Conservation (phyloP, 1,140 invertebrate genomes). For the Drosophila lini region DNA sequence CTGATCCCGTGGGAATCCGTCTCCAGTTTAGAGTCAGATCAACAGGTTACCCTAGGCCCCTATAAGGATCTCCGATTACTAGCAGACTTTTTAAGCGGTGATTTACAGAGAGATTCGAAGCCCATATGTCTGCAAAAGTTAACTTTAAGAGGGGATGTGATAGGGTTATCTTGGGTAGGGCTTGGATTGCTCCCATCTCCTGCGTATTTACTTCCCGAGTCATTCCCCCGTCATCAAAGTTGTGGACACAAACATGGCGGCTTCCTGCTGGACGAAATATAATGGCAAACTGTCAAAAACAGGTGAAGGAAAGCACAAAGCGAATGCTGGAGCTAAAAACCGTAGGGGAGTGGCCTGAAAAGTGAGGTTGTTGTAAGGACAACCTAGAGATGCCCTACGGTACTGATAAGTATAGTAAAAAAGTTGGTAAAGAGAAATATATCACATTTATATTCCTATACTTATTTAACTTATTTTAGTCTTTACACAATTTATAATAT, state of each 20-base stretch:
- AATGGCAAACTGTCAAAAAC: slow-evolving; percentile 78
- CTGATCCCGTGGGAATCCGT: slow-evolving; percentile 61
- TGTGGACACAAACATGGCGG: slow-evolving; percentile 66
- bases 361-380: not conserved
- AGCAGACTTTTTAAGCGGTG: slow-evolving; percentile 25
- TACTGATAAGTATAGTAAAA: not conserved
- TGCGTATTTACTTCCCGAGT: not conserved
- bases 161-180: not conserved
- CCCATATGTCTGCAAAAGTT: slow-evolving; percentile 43
- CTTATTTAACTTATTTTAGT: not conserved
- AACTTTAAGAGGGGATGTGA: not conserved
- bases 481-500: not conserved
- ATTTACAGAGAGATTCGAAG: not conserved
- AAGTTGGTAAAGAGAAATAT: not conserved
- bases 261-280: slow-evolving; percentile 68
- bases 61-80: slow-evolving; percentile 63
- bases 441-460: not conserved
- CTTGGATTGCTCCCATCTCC: not conserved
- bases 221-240: not conserved
- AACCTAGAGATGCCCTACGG: slow-evolving; percentile 18
- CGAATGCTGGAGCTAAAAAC: slow-evolving; percentile 1
- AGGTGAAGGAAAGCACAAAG: slow-evolving; percentile 62
- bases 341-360: not conserved
- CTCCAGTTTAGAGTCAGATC: slow-evolving; percentile 14
- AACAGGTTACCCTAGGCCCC: slow-evolving; percentile 65